Evolutionary conservation across 37 sponge, comb jelly and placozoan genomes (phyloP).

Genomic region (Trichoplax adhaerens): DNA sequence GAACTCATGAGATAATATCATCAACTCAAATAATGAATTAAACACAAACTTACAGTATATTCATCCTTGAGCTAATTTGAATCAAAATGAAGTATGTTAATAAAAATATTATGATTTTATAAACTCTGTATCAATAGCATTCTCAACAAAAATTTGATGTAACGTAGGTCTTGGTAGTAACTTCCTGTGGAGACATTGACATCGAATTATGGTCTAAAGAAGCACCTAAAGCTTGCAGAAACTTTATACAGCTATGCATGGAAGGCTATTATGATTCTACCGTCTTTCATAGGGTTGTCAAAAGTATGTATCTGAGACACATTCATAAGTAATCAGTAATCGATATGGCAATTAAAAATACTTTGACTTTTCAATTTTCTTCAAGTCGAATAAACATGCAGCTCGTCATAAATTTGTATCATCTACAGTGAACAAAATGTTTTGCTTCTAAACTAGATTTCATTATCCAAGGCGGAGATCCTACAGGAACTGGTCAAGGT

Average conservation of each 20-base stretch:
- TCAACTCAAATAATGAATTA: too few species aligned
- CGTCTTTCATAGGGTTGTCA: conserved; percentile 77
- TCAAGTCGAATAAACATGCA: neutral
- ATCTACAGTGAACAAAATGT: neutral
- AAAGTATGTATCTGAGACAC: conserved; percentile 21
- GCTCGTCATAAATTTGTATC: too few species aligned
- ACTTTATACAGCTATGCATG: conserved; percentile 94
- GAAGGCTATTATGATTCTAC: conserved; percentile 85
- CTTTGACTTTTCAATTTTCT: neutral
- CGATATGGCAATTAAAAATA: neutral
- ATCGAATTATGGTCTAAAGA: conserved; percentile 95
- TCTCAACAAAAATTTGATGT: too few species aligned
- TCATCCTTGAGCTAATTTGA: too few species aligned
- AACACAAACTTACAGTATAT: too few species aligned
- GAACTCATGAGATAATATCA: too few species aligned
- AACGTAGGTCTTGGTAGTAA: conserved; percentile 53
- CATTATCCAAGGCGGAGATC: conserved; percentile 81
- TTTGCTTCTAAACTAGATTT: conserved; percentile 30
- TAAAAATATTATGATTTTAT: too few species aligned
- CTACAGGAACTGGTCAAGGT: conserved; percentile 95
- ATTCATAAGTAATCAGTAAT: neutral
- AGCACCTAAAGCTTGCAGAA: conserved; percentile 89
- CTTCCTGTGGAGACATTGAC: conserved; percentile 79
- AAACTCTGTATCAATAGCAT: too few species aligned
- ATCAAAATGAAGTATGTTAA: too few species aligned